Percentiles rank a stretch among this genome's conserved stretches.
These are phyloP conservation scores for Strigops habroptila DNA, from an alignment of 2,113 vertebrate genomes.

Conservation along the genomic window DNA sequence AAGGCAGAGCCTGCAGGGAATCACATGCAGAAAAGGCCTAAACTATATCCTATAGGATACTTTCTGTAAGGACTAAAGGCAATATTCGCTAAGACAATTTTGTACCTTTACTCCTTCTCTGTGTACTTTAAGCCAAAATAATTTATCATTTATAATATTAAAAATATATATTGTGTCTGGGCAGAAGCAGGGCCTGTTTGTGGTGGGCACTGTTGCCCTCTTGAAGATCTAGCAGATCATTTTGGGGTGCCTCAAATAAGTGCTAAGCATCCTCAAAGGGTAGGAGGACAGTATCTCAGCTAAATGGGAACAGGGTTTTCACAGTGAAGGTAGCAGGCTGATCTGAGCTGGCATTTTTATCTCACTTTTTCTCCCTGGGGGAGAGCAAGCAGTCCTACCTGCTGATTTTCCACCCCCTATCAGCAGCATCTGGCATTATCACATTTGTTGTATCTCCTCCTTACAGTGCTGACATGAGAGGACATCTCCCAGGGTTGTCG, in stretches of 20 bases:
- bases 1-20: background rate
- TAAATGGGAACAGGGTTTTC: background rate
- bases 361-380: background rate
- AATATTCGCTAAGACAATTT: background rate
- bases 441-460: background rate
- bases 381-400: background rate
- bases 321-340: background rate
- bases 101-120: background rate
- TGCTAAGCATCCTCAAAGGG: background rate
- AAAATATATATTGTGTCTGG: rapidly evolving
- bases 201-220: background rate
- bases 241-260: background rate
- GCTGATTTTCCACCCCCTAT: background rate
- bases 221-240: background rate
- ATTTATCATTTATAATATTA: background rate
- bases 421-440: slow-evolving; percentile 29
- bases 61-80: background rate
- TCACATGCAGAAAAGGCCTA: background rate
- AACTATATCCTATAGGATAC: background rate
- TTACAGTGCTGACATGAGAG: background rate
- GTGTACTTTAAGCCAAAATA: background rate
- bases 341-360: background rate
- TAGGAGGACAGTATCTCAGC: background rate
- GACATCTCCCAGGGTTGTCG: background rate
- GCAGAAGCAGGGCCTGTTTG: background rate